Percentiles rank a stretch among this genome's conserved stretches.
Evolutionary conservation across 2,797 vertebrate species (phyloP).

Genomic region (Crypturellus tataupa): DNA sequence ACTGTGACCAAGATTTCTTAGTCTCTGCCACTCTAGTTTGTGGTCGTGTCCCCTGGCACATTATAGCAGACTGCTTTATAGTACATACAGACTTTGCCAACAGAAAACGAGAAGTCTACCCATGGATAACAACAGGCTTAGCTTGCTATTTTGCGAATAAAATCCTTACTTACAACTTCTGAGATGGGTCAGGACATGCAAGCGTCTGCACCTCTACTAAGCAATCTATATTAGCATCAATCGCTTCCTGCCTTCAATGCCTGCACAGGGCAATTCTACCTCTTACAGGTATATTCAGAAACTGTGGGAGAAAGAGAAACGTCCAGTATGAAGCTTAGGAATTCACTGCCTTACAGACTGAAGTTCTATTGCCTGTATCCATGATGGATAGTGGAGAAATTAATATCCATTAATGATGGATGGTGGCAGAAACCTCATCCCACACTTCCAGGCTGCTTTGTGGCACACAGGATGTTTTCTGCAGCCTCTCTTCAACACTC

Average conservation of each 20-base stretch:
- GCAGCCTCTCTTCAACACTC: accelerated
- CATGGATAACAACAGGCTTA: not conserved
- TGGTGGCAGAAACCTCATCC: not conserved
- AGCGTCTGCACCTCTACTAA: not conserved
- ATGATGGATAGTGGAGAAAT: too few relatives aligned
- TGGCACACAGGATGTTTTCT: accelerated
- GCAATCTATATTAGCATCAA: accelerated
- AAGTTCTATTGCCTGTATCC: not conserved
- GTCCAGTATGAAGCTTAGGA: not conserved
- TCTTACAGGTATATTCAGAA: not conserved
- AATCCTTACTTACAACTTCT: not conserved
- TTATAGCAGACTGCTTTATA: not conserved
- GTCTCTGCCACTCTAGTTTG: not conserved
- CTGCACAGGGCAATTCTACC: accelerated
- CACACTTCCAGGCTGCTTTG: not conserved
- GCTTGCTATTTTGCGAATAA: not conserved
- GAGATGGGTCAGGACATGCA: accelerated
- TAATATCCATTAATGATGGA: not conserved
- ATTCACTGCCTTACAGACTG: not conserved
- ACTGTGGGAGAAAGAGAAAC: not conserved
- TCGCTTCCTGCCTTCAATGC: not conserved
- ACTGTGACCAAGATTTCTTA: not conserved
- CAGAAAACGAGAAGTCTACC: not conserved
- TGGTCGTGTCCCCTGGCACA: accelerated
- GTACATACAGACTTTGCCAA: not conserved